phyloP scores from a whole-genome alignment of 2,888 invertebrate genomes.

The Mythimna albipuncta region DNA sequence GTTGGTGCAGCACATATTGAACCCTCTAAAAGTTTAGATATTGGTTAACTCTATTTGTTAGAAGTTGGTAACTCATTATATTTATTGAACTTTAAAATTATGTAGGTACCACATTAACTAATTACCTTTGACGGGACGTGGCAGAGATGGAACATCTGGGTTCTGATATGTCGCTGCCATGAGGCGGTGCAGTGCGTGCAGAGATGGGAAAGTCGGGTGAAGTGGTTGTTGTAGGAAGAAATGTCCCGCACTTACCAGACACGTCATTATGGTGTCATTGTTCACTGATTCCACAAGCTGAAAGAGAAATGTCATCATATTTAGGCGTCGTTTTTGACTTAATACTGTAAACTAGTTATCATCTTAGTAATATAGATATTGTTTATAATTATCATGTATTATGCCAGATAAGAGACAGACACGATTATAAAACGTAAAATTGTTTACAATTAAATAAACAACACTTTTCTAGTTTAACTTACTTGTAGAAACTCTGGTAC shows the following conservation, averaged over 20 bases:
- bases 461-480: slow-evolving; percentile 66
- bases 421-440: background rate
- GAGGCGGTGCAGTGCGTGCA: slow-evolving; percentile 94
- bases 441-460: slow-evolving; percentile 20
- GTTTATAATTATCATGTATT: slow-evolving; percentile 9
- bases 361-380: slow-evolving; percentile 9
- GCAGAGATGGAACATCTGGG: slow-evolving; percentile 95
- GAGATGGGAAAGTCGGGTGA: slow-evolving; percentile 97
- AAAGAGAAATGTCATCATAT: slow-evolving; percentile 83
- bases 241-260: slow-evolving; percentile 96
- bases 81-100: background rate
- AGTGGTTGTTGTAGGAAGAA: slow-evolving; percentile 98
- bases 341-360: background rate
- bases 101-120: background rate
- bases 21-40: slow-evolving; percentile 91
- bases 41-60: background rate
- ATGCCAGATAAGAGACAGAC: slow-evolving; percentile 11
- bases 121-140: slow-evolving; percentile 94
- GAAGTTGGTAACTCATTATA: background rate
- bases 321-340: background rate
- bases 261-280: slow-evolving; percentile 97
- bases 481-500: slow-evolving; percentile 91
- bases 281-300: slow-evolving; percentile 97
- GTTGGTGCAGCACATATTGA: slow-evolving; percentile 97
- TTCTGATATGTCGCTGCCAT: slow-evolving; percentile 96